Evolutionary conservation across 2,888 invertebrate species (phyloP).

Genomic region (Hirtodrosophila trivittata): DNA sequence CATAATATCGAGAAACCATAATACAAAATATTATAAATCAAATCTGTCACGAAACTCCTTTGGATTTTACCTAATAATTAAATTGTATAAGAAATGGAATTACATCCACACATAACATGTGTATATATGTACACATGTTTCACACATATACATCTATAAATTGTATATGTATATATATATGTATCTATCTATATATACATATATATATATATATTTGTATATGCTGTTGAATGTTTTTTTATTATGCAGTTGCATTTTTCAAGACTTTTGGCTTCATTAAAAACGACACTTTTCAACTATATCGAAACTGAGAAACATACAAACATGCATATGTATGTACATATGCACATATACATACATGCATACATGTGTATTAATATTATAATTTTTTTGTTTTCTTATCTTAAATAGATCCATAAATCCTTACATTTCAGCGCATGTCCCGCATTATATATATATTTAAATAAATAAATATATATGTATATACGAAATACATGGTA

Average conservation of each 20-base stretch:
- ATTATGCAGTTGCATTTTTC: conserved; percentile 72
- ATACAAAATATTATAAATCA: conserved; percentile 37
- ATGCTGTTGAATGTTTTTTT: conserved; percentile 52
- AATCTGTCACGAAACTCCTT: conserved; percentile 46
- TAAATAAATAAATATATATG: conserved; percentile 22
- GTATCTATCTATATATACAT: conserved; percentile 7
- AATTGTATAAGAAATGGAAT: conserved; percentile 27
- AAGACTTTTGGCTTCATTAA: conserved; percentile 58
- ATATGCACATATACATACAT: background rate
- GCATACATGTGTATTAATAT: conserved; percentile 25
- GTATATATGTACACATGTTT: too few species aligned
- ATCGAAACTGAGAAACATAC: conserved; percentile 18
- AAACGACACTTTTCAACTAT: conserved; percentile 31
- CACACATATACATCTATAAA: conserved; percentile 12
- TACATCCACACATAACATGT: conserved; percentile 20
- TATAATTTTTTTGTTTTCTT: conserved; percentile 13
- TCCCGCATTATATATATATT: conserved; percentile 45
- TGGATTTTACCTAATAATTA: conserved; percentile 52
- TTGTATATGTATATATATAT: conserved; percentile 1
- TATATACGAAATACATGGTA: conserved; percentile 41
- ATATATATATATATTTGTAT: conserved; percentile 28
- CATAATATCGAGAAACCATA: conserved; percentile 42
- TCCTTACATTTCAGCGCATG: conserved; percentile 41
- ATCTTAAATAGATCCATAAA: conserved; percentile 5
- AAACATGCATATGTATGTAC: conserved; percentile 42